A percentile compares a stretch with the other conserved stretches of the same genome.
Conservation (phyloP, 2,113 vertebrate genomes). For the Carettochelys insculpta region DNA sequence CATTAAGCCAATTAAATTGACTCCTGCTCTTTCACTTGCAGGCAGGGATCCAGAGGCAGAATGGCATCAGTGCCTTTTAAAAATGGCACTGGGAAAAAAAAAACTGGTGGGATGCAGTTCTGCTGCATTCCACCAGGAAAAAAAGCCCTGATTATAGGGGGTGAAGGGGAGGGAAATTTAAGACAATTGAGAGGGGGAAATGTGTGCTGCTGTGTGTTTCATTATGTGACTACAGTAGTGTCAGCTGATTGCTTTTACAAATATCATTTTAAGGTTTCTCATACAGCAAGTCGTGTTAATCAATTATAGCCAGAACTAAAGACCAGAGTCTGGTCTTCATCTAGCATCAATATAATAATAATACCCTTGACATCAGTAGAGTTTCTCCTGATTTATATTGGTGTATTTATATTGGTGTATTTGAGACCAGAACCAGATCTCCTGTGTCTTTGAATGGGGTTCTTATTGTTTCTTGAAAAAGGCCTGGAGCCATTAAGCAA, state of each 20-base stretch:
- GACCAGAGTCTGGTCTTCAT: accelerated
- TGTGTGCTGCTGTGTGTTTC: neutral
- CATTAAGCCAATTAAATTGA: no score
- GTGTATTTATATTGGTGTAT: accelerated
- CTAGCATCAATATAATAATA: neutral
- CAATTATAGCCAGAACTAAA: accelerated
- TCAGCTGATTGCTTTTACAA: accelerated
- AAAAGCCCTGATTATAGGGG: no score
- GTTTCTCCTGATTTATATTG: accelerated
- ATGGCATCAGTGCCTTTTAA: no score
- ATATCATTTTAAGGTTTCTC: neutral
- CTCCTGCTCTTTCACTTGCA: no score
- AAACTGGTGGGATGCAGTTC: no score
- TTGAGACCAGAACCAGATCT: neutral
- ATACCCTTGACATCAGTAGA: neutral
- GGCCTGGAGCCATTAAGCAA: accelerated
- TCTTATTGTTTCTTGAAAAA: accelerated
- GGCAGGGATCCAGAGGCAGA: no score
- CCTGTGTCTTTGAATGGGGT: accelerated
- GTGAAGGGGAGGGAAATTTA: neutral
- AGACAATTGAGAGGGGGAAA: neutral
- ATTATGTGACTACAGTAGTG: accelerated
- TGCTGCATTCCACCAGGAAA: no score
- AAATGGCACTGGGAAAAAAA: no score
- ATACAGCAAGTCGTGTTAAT: neutral